Percentiles rank a stretch among this genome's conserved stretches.
These are phyloP conservation scores for Larimichthys crocea DNA, from an alignment of 2,113 vertebrate species.

Conservation along the genomic window DNA sequence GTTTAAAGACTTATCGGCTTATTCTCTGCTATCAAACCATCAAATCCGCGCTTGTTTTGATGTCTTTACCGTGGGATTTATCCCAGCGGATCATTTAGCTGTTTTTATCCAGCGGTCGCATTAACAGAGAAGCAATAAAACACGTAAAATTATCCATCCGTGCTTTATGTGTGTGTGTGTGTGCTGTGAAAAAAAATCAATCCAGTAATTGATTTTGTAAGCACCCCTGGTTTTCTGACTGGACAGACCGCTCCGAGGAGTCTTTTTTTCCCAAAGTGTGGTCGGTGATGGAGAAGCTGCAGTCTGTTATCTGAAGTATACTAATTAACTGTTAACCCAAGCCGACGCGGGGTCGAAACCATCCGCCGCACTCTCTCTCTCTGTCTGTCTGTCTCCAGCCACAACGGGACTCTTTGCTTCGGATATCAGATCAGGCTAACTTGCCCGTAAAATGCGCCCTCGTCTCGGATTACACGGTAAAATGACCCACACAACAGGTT, in stretches of 20 bases:
- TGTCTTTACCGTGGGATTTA: slow-evolving; percentile 70
- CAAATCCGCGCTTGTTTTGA: slow-evolving; percentile 72
- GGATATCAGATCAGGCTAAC: slow-evolving; percentile 36
- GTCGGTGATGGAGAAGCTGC: slow-evolving; percentile 1
- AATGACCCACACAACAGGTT: slow-evolving; percentile 76
- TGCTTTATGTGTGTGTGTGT: not conserved
- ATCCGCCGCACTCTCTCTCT: slow-evolving; percentile 1
- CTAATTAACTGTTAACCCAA: slow-evolving; percentile 29
- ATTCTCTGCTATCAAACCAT: slow-evolving; percentile 53
- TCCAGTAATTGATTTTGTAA: slow-evolving; percentile 62
- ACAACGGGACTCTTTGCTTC: slow-evolving; percentile 6
- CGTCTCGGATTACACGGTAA: slow-evolving; percentile 51
- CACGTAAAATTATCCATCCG: slow-evolving; percentile 44
- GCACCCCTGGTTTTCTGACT: slow-evolving; percentile 9
- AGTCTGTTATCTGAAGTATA: slow-evolving; percentile 21
- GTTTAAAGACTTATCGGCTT: slow-evolving; percentile 73
- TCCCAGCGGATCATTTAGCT: slow-evolving; percentile 62
- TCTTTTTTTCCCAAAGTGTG: not conserved
- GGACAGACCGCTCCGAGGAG: too few species aligned
- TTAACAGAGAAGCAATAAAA: slow-evolving; percentile 55
- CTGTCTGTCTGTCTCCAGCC: not conserved
- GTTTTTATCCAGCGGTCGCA: slow-evolving; percentile 40
- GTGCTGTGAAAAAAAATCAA: slow-evolving; percentile 54
- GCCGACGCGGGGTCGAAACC: not conserved
- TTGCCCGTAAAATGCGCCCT: slow-evolving; percentile 30